Conservation (phyloP, 2,888 invertebrate species). For the Vanessa cardui region DNA sequence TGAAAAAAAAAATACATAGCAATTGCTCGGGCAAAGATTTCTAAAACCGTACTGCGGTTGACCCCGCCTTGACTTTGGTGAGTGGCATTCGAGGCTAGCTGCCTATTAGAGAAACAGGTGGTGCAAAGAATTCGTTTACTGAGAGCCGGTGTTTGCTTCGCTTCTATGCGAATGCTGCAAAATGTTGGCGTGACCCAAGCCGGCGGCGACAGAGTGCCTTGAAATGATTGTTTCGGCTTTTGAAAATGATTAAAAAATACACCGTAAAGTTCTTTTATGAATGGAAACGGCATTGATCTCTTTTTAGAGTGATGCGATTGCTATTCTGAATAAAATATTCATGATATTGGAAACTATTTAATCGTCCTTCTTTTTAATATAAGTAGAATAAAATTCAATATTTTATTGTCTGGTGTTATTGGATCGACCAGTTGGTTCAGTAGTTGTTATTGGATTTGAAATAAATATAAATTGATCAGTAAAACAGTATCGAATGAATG, state of each 20-base stretch:
- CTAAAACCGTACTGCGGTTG: slow-evolving; percentile 37
- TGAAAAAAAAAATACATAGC: slow-evolving; percentile 14
- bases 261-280: not conserved
- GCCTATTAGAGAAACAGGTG: slow-evolving; percentile 30
- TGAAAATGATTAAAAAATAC: slow-evolving; percentile 8
- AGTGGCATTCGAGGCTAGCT: slow-evolving; percentile 27
- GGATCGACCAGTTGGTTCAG: not conserved
- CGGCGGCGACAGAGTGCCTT: slow-evolving; percentile 23
- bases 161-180: slow-evolving; percentile 17
- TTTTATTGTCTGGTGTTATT: not conserved
- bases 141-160: slow-evolving; percentile 22
- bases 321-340: slow-evolving; percentile 10
- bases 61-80: slow-evolving; percentile 39
- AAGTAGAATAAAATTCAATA: slow-evolving; percentile 12
- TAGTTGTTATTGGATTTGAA: slow-evolving; percentile 6
- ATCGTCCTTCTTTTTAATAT: slow-evolving; percentile 16
- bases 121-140: slow-evolving; percentile 32
- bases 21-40: slow-evolving; percentile 19
- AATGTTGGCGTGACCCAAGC: slow-evolving; percentile 27
- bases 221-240: slow-evolving; percentile 20
- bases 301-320: not conserved
- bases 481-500: not conserved
- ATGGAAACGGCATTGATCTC: slow-evolving; percentile 7
- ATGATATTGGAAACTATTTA: slow-evolving; percentile 10
- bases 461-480: not conserved